Evolutionary conservation across 2,888 invertebrate species (phyloP), one percentile per base, ranked within the genome.

Genomic region (Ramazzottius varieornatus): DNA sequence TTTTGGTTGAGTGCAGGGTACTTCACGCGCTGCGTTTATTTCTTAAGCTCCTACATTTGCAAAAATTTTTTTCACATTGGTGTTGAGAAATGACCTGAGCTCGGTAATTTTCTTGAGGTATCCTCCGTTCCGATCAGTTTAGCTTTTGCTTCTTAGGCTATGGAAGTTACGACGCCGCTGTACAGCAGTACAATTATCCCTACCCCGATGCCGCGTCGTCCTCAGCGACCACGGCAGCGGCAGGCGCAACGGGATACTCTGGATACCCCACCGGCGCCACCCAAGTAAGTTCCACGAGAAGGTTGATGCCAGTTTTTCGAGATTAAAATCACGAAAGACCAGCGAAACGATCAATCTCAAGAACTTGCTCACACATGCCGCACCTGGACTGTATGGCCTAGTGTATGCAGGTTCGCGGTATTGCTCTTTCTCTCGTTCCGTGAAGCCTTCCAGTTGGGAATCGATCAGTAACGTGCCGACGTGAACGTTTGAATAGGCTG

Each of bases 141-240:
- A 20, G 40, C n/a, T 54, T 54, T 16, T 24, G 29, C 29, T 29
- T 8, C 29, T n/a, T 29, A 54, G 54, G 54, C 20, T 54, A 54
- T 29, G 54, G 54, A 54, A 54, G 54, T 24, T 54, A 54, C 54
- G 54, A 54, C 20, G 29, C 54, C 4, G 54, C 20, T 8, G 54
- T 24, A 8, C 54, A 54, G 54, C 54, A 54, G 54, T 54, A 54
- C 54, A 54, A 29, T 24, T 54, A 54, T 54, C 54, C 54, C 40
- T 40, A 40, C 40, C 40, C 40, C 40, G 40, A 40, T 40, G 8
- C 40, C 20, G 40, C 40, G 40, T 13, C 40, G 40, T 40, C 40
- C 20, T 8, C n/a, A n/a, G n/a, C 40, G 40, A 20, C 40, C 20
- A 20, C 40, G 20, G 8, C 40, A 13, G 8, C 40, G 8, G 40